A percentile compares a stretch with the other conserved stretches of the same genome.
Evolutionary conservation across 30 jellyfish, hydroid and myxozoan species (phyloP).

Genomic region (Turritopsis rubra): DNA sequence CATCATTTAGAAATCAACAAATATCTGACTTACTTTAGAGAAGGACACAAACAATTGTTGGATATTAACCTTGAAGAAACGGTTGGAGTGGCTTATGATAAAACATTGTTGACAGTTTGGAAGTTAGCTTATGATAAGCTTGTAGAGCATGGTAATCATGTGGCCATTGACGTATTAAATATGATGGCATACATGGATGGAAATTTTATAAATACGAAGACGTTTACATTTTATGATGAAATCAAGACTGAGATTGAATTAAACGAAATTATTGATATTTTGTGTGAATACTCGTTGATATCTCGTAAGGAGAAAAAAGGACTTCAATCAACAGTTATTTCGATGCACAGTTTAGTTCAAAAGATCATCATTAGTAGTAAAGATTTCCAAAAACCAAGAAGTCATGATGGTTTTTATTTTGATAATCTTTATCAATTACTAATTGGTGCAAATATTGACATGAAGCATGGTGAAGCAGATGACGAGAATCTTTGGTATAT

Average conservation of each 20-base stretch:
- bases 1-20: not conserved
- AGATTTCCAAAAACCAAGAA: not conserved
- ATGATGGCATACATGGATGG: constrained; percentile 15
- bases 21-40: constrained; percentile 27
- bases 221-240: not conserved
- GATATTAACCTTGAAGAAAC: constrained; percentile 4
- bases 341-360: constrained; percentile 14
- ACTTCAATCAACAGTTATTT: not conserved
- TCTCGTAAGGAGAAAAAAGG: not conserved
- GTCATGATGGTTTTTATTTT: not conserved
- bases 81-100: constrained; percentile 17
- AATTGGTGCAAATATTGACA: not conserved
- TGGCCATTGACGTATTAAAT: not conserved
- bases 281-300: constrained; percentile 3
- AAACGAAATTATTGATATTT: constrained; percentile 2
- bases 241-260: not conserved
- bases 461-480: not conserved
- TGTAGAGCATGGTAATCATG: constrained; percentile 1
- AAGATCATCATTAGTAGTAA: not conserved
- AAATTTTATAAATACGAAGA: not conserved
- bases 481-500: not conserved
- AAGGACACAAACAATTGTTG: constrained; percentile 26
- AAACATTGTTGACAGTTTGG: constrained; percentile 33
- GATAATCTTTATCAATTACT: not conserved
- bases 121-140: constrained; percentile 43